Base-by-base conservation (phyloP, 2,888 invertebrate species). In the Lycocerus yunnanus region DNA sequence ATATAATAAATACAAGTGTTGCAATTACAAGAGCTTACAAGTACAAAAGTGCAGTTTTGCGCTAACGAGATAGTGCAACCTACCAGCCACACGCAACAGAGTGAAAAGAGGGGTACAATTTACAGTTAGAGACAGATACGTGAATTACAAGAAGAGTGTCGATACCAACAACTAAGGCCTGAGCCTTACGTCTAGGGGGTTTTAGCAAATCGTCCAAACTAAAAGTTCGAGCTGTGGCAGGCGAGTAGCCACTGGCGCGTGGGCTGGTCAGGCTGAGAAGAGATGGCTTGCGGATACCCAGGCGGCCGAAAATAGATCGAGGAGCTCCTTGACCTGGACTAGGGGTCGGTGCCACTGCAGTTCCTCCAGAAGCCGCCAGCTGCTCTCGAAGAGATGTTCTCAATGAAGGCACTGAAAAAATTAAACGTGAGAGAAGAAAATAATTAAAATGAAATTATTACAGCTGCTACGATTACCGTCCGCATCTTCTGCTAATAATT, bases 151-250 rank as follows among this genome's bases (percentile, higher is more conserved):
- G 72, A 72, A 77, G 72, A 71, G 77, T 77, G 77, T 74, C 24
- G 74, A 71, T 75, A 77, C 76, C 74, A 77, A 74, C 74, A 74
- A 58, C 27, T 68, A 76, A 82, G 84, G 81, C 81, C 80, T 69
- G 72, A 86, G 88, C 91, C 93, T 93, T 93, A 93, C 93, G 93
- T 93, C 92, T 92, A 88, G 92, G 92, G 89, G 92, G 92, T 90
- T 93, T 93, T 90, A 94, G 92, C 89, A 94, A 92, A 92, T 94
- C 94, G 91, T 94, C 94, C 91, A 94, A 92, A 91, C 94, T 94
- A 91, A 94, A 94, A 88, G 94, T 94, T 90, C 94, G 91, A 88
- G 92, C 92, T 88, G 93, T 91, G 84, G 91, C 91, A 82, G 88
- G 88, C 81, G 87, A 83, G 81, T 86, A 85, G 80, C 85, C 85